Evolutionary conservation across 2,113 vertebrate genomes (phyloP), one percentile per base, ranked within the genome.

Genomic region (Corythoichthys haematopterus): DNA sequence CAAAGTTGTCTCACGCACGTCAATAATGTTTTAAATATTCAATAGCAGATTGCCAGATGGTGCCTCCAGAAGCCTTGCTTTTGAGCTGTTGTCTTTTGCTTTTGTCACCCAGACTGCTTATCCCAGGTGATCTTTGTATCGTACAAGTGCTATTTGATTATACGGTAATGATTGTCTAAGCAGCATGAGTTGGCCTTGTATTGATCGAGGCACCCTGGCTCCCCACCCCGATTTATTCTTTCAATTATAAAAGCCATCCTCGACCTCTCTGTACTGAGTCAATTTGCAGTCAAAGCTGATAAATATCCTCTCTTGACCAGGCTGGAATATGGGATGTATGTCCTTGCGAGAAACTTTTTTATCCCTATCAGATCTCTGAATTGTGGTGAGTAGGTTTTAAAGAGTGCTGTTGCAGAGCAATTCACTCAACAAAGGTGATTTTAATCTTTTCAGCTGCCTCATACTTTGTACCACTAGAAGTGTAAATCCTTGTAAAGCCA

Each of bases 181-280:
- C 20, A 65, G 36, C 5, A 52, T 55, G 48, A 69, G 57, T 62
- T 76, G 72, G 46, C 13, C n/a, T 43, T 61, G 43, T 70, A 84
- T 79, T 77, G 84, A 87, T 81, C 50, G n/a, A 61, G 50, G 36
- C 52, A 64, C 20, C 15, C 53, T 67, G 50, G 47, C 65, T 64
- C 16, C 28, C 57, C 2, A 2, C 65, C 38, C 74, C 56, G 68
- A 60, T 72, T 66, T 79, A 76, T 74, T 45, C 56, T 60, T 74
- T 75, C 64, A 69, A 72, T 78, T 65, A 79, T 66, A 43, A 67
- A 48, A 67, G 51, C 53, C 5, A 16, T 9, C 46, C 28, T 28
- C 5, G 6, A 20, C 55, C 57, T 58, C 12, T 35, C 53, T 64
- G 14, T 37, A 65, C 37, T 14, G 61, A 71, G 53, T 73, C 71